Evolutionary conservation across 2,113 vertebrate species (phyloP), one percentile per base, ranked within the genome.

Genomic region (Camelus dromedarius): DNA sequence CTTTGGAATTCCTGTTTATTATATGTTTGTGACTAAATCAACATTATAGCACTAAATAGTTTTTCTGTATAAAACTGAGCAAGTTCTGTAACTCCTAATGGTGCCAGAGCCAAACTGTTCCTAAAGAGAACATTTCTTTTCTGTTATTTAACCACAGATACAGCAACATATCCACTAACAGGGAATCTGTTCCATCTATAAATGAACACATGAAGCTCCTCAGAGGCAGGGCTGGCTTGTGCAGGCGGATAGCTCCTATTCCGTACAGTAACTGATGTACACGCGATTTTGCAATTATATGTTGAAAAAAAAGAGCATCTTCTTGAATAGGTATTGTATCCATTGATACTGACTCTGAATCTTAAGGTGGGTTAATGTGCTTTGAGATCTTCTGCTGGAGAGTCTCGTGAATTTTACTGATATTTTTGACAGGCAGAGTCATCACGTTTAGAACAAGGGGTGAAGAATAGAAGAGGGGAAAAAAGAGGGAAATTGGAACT

Each of bases 1-100:
- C 54, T 89, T 86, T 84, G 58, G 30, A 81, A 96, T 93, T 88
- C n/a, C 6, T 91, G 91, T 75, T 46, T 64, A 62, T 86, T 19
- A 18, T 48, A 38, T 9, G 2, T 38, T 52, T 62, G 22, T 70
- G 56, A 84, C 69, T 7, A 80, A 95, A 60, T 76, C 60, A 19
- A 72, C 14, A 80, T 90, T 85, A 50, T 82, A 58, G 20, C 28
- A 32, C 12, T 81, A 30, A 52, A 35, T 83, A 93, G 16, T 60
- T 85, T 88, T 91, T 67, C 50, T 80, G 20, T 69, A 54, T 75
- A 48, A 84, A 81, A 30, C 1, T 38, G 16, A 69, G 20, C 38
- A 96, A 83, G 79, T 79, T 94, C 64, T 92, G 7, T 56, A 50
- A 73, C 10, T 66, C 75, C 69, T 56, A 35, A 67, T 87, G 22